Base-by-base conservation (phyloP, 2,797 vertebrate genomes). In the Megaceryle alcyon region DNA sequence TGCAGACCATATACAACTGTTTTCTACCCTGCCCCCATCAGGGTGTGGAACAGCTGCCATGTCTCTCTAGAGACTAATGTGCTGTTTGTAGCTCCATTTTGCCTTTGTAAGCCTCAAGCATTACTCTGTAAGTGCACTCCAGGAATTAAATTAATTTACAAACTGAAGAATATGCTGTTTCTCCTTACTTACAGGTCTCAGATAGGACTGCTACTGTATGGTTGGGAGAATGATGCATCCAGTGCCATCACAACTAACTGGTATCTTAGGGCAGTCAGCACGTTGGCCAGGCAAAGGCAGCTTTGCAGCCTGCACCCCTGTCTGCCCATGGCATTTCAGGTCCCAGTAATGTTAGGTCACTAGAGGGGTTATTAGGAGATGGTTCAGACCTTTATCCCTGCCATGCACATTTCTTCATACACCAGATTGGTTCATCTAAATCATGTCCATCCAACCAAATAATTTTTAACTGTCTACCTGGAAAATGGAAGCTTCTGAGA, bases 81-180 rank as follows among this genome's bases (percentile, higher is more conserved):
- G 56, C 85, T 78, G 48, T 72, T 48, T 65, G 75, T 64, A 94
- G 91, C 82, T 94, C 86, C 86, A 94, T 90, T 94, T 94, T 96
- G 91, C 81, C 73, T 84, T 86, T 12, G 3, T 64, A 89, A 96
- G 88, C 92, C 92, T 86, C 60, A 89, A 95, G 93, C 90, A 63
- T 95, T 95, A 93, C 81, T 94, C 90, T 94, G 37, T 92, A 95
- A 96, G 61, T 94, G 95, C 91, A 82, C 87, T 95, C 77, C 73
- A 96, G 95, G 79, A 95, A 93, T 88, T 85, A 90, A 95, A 90
- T 97, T 95, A 90, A 94, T 95, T 96, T 96, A 91, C 89, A 96
- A 92, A 85, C 82, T 80, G 90, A 95, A 85, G 89, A 95, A 82
- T 82, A 94, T 0, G 2, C 75, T 83, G 5, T 82, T 95, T 79